Evolutionary conservation across 2,888 invertebrate species (phyloP).

Genomic region (Ochlodes sylvanus): DNA sequence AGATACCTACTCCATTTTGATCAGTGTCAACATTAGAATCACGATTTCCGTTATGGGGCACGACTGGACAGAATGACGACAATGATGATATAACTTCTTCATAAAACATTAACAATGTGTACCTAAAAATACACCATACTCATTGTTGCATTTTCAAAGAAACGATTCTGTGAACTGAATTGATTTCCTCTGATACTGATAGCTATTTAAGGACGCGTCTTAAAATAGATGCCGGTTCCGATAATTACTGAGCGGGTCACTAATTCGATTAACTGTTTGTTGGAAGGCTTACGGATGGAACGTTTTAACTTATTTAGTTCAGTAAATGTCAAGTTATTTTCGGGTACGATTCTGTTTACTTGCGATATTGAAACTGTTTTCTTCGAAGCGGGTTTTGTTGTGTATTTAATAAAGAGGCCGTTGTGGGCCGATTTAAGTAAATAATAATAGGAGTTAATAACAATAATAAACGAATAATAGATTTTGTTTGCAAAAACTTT

Average conservation of each 20-base stretch:
- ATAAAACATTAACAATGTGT: neutral
- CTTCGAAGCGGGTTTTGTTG: too few species aligned
- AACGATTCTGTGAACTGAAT: neutral
- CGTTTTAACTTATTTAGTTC: neutral
- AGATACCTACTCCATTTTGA: neutral
- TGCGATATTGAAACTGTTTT: too few species aligned
- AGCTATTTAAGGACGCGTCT: slow-evolving; percentile 1
- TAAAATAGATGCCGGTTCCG: slow-evolving; percentile 1
- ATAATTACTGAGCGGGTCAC: neutral
- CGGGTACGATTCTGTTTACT: too few species aligned
- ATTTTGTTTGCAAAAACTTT: too few species aligned
- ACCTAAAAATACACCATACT: neutral
- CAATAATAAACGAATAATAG: too few species aligned
- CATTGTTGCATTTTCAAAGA: neutral
- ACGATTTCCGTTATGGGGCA: neutral
- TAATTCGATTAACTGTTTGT: slow-evolving; percentile 9
- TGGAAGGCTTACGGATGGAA: neutral
- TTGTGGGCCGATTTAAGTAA: too few species aligned
- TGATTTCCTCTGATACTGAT: neutral
- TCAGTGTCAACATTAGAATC: neutral
- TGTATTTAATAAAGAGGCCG: too few species aligned
- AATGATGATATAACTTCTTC: neutral
- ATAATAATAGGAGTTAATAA: too few species aligned
- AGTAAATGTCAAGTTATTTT: slow-evolving; percentile 8
- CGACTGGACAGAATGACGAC: neutral